phyloP scores from a whole-genome alignment of 2,113 vertebrate genomes.

The Plecturocebus donacophilus region DNA sequence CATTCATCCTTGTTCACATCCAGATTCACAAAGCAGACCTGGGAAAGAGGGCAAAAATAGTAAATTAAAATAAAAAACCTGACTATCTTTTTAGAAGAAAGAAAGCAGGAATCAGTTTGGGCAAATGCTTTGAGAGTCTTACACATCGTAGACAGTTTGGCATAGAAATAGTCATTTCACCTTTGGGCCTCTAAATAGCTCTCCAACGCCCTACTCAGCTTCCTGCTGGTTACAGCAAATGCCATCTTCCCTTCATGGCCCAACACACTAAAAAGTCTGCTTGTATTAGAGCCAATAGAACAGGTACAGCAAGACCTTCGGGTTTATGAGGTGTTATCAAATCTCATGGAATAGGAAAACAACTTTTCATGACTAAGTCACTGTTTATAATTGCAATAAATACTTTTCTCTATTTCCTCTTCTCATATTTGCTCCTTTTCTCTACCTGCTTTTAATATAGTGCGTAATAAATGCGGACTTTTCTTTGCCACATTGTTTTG shows the following conservation, averaged over 20 bases:
- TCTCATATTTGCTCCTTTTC: not conserved
- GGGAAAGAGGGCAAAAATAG: not conserved
- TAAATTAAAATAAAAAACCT: not conserved
- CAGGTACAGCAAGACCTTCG: not conserved
- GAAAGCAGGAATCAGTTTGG: not conserved
- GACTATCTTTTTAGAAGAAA: not conserved
- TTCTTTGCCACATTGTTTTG: not conserved
- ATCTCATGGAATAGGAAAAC: not conserved
- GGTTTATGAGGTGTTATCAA: not conserved
- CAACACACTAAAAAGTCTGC: not conserved
- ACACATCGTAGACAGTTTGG: not conserved
- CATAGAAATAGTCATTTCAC: not conserved
- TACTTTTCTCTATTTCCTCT: not conserved
- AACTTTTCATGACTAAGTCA: not conserved
- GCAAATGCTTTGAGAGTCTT: not conserved
- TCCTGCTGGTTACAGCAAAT: not conserved
- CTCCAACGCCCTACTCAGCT: too few species aligned
- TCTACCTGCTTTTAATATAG: not conserved
- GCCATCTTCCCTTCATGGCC: not conserved
- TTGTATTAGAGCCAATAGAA: not conserved
- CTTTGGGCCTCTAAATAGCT: not conserved
- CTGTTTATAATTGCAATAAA: not conserved
- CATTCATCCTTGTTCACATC: conserved; percentile 87
- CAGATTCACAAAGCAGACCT: conserved; percentile 97
- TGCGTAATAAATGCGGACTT: not conserved